Evolutionary conservation across 2,888 invertebrate genomes (phyloP).

Genomic region (Coremacera marginata): DNA sequence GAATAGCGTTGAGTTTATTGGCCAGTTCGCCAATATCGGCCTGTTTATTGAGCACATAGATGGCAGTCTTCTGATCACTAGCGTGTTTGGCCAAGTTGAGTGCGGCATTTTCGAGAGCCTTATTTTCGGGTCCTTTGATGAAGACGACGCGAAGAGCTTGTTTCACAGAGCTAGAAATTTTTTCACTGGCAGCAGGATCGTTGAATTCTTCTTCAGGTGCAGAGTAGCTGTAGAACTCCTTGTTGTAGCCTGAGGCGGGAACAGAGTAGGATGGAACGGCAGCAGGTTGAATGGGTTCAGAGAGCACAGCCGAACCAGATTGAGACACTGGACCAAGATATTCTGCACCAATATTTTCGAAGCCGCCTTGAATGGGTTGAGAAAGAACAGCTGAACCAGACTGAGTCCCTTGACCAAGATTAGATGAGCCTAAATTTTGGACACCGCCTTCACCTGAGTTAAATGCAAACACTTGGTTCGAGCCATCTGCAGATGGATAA

Average conservation of each 20-base stretch:
- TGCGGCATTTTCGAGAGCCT: conserved; percentile 56
- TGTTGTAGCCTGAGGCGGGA: conserved; percentile 52
- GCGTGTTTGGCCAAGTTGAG: conserved; percentile 58
- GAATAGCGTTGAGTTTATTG: conserved; percentile 54
- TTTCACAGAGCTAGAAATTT: conserved; percentile 50
- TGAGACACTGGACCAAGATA: conserved; percentile 31
- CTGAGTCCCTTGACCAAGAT: too few species aligned
- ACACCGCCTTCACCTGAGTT: conserved; percentile 28
- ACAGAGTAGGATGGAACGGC: conserved; percentile 47
- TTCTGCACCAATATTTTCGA: too few species aligned
- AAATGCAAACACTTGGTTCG: too few species aligned
- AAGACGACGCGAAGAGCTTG: conserved; percentile 62
- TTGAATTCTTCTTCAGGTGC: conserved; percentile 61
- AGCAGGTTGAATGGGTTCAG: neutral
- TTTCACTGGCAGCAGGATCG: conserved; percentile 52
- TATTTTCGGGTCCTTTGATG: conserved; percentile 63
- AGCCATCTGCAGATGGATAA: conserved; percentile 52
- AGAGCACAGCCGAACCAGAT: conserved; percentile 37
- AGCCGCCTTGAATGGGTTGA: too few species aligned
- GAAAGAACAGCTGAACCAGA: too few species aligned
- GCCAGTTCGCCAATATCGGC: conserved; percentile 55
- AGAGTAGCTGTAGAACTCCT: conserved; percentile 60
- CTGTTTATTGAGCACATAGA: conserved; percentile 60
- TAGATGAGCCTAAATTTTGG: too few species aligned
- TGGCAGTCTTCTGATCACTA: conserved; percentile 59